Conservation (phyloP, 2,888 invertebrate genomes). For the Nezara viridula region DNA sequence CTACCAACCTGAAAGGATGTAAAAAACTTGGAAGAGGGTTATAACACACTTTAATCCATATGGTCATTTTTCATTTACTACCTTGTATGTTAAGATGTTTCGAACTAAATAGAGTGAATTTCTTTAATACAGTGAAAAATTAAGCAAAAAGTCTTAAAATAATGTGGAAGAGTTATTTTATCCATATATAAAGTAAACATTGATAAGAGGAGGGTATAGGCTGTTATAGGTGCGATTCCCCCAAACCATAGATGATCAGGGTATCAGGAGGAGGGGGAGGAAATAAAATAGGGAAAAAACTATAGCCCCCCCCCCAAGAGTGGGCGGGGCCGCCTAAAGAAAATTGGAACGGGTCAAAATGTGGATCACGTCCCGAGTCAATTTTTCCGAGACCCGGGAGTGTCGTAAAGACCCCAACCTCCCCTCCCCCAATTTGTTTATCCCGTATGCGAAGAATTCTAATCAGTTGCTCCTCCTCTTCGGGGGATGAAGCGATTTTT, state of each 20-base stretch:
- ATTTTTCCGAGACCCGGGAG: conserved; percentile 64
- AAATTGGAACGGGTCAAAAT: conserved; percentile 63
- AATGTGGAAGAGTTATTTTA: neutral
- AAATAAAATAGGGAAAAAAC: conserved; percentile 63
- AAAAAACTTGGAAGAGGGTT: no score
- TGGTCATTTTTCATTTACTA: no score
- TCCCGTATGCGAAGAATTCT: conserved; percentile 65
- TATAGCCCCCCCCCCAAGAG: conserved; percentile 53
- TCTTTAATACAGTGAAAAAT: no score
- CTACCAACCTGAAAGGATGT: no score
- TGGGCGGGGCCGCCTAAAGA: conserved; percentile 52
- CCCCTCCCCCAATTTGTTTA: conserved; percentile 64
- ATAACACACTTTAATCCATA: no score
- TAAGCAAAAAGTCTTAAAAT: neutral
- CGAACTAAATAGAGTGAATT: no score
- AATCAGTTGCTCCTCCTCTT: conserved; percentile 62
- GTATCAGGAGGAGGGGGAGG: conserved; percentile 36
- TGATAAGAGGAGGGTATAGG: neutral
- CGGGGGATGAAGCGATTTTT: conserved; percentile 58
- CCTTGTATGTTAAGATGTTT: no score
- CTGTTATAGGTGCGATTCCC: conserved; percentile 44
- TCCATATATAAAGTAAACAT: neutral
- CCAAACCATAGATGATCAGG: conserved; percentile 40
- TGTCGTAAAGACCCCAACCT: conserved; percentile 63
- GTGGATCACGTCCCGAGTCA: conserved; percentile 65